Conservation (phyloP, 2,888 invertebrate species). For the Drymonia ruficornis region DNA sequence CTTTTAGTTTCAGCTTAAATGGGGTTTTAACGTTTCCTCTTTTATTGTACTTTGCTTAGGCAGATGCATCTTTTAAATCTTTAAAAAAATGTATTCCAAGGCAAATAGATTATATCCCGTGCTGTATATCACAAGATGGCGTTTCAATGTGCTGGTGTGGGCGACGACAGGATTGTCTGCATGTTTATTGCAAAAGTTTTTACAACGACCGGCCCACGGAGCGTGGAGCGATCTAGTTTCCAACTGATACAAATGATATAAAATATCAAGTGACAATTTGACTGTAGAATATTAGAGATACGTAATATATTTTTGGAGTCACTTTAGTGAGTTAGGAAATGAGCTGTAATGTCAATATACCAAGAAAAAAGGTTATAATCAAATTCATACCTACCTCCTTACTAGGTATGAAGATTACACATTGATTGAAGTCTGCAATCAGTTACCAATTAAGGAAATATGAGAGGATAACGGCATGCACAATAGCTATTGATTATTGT, state of each 20-base stretch:
- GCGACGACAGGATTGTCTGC: slow-evolving; percentile 33
- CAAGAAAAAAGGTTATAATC: too few relatives aligned
- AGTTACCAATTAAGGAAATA: too few relatives aligned
- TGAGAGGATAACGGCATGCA: too few relatives aligned
- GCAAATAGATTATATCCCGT: not conserved
- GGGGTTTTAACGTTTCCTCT: not conserved
- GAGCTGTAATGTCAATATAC: too few relatives aligned
- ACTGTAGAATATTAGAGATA: too few relatives aligned
- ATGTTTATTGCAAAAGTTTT: slow-evolving; percentile 46
- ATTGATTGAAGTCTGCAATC: too few relatives aligned
- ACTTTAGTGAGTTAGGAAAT: too few relatives aligned
- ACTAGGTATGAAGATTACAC: too few relatives aligned
- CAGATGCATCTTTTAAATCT: not conserved
- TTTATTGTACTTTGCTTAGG: not conserved
- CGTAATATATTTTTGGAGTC: too few relatives aligned
- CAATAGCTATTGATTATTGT: too few relatives aligned
- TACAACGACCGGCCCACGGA: slow-evolving; percentile 28
- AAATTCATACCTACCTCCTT: too few relatives aligned
- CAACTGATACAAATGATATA: slow-evolving; percentile 12
- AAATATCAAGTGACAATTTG: slow-evolving; percentile 4
- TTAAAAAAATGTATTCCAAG: not conserved
- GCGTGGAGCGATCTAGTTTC: slow-evolving; percentile 21
- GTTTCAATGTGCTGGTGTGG: slow-evolving; percentile 30
- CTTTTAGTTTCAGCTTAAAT: not conserved
- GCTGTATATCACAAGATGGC: slow-evolving; percentile 4